Conservation (phyloP, 2,888 invertebrate species). For the Neoaliturus tenellus region DNA sequence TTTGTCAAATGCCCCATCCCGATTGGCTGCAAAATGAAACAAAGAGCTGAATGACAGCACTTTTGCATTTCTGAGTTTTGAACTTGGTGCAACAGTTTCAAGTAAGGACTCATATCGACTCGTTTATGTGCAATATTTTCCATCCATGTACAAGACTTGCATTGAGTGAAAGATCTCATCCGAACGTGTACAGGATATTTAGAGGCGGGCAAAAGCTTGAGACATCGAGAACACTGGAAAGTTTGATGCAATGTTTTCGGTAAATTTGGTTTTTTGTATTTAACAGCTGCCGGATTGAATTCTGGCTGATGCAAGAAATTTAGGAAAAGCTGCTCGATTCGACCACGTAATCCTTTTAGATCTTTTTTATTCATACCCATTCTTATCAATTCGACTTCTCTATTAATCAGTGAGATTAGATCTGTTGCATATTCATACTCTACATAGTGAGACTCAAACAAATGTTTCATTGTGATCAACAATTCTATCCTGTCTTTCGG, state of each 20-base stretch:
- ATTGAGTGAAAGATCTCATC: slow-evolving; percentile 77
- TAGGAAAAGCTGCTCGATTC: slow-evolving; percentile 75
- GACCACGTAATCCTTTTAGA: slow-evolving; percentile 79
- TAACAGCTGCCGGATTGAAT: slow-evolving; percentile 76
- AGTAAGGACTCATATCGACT: slow-evolving; percentile 79
- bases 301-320: slow-evolving; percentile 77
- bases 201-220: slow-evolving; percentile 78
- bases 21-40: slow-evolving; percentile 84
- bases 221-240: slow-evolving; percentile 78
- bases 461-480: slow-evolving; percentile 81
- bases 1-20: slow-evolving; percentile 91
- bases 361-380: slow-evolving; percentile 78
- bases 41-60: slow-evolving; percentile 83
- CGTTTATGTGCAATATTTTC: slow-evolving; percentile 77
- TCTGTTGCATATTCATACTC: slow-evolving; percentile 77
- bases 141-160: slow-evolving; percentile 80
- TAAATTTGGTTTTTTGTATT: slow-evolving; percentile 71
- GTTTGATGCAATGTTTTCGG: slow-evolving; percentile 70
- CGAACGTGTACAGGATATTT: slow-evolving; percentile 79
- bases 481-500: slow-evolving; percentile 82
- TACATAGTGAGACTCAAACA: slow-evolving; percentile 74
- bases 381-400: slow-evolving; percentile 83
- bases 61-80: slow-evolving; percentile 86
- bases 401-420: slow-evolving; percentile 80
- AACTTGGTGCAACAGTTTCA: slow-evolving; percentile 81